Conservation (phyloP, 2,113 vertebrate species). For the Bambusicola thoracicus region DNA sequence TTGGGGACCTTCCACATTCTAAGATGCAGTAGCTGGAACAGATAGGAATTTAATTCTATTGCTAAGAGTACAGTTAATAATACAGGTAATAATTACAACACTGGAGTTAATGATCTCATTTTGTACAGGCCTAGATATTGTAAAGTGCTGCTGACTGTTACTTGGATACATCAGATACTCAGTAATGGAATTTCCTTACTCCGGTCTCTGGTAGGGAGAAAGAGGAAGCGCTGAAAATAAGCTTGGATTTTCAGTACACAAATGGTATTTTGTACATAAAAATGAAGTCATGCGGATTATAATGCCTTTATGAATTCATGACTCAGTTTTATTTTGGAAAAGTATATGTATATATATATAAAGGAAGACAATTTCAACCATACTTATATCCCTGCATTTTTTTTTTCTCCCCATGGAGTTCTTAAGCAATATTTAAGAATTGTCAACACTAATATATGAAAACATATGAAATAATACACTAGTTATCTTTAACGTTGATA, state of each 20-base stretch:
- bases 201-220: background rate
- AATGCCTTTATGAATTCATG: background rate
- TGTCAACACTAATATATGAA: background rate
- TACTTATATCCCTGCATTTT: background rate
- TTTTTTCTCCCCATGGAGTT: background rate
- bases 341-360: background rate
- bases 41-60: slow-evolving; percentile 55
- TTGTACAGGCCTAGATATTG: slow-evolving; percentile 8
- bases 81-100: slow-evolving; percentile 55
- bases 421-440: background rate
- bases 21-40: background rate
- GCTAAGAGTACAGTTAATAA: slow-evolving; percentile 50
- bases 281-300: background rate
- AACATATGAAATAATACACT: background rate
- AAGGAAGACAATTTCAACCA: background rate
- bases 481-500: background rate
- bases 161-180: background rate
- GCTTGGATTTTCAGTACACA: background rate
- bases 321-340: background rate
- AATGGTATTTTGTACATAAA: background rate
- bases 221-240: background rate
- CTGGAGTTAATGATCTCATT: slow-evolving; percentile 72
- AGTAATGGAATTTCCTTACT: slow-evolving; percentile 22
- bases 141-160: slow-evolving; percentile 20
- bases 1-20: background rate